These are phyloP conservation scores for Chloebia gouldiae DNA, from an alignment of 2,113 vertebrate genomes.

Conservation along the genomic window DNA sequence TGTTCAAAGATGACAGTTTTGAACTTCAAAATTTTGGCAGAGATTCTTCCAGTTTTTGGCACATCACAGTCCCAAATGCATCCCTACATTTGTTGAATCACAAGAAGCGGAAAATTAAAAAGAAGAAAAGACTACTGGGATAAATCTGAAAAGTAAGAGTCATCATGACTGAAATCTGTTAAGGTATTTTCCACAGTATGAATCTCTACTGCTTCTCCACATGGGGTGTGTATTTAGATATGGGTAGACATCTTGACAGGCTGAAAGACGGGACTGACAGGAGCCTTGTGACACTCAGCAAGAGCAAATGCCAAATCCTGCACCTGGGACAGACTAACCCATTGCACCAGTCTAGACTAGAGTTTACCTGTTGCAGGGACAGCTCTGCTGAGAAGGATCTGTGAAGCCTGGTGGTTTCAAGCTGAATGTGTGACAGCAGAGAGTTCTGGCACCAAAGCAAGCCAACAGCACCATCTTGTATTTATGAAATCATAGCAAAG, in stretches of 20 bases:
- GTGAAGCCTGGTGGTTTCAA: neutral
- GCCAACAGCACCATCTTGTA: neutral
- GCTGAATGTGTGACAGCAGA: neutral
- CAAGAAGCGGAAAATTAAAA: slow-evolving; percentile 4
- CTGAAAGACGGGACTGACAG: neutral
- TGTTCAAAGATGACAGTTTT: neutral
- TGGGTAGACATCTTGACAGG: neutral
- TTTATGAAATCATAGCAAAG: neutral
- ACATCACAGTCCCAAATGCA: neutral
- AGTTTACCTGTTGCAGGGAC: neutral
- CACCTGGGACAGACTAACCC: neutral
- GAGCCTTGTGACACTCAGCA: neutral
- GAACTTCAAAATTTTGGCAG: slow-evolving; percentile 5
- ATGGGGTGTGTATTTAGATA: neutral
- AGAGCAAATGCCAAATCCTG: neutral
- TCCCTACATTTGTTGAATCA: neutral
- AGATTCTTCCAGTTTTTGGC: neutral
- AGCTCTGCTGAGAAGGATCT: neutral
- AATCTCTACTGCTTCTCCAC: neutral
- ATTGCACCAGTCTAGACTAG: neutral
- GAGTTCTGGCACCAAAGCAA: neutral
- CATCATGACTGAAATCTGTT: neutral
- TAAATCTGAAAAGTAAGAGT: neutral
- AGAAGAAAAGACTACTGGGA: neutral
- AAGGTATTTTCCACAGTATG: neutral